phyloP scores from a whole-genome alignment of 2,113 vertebrate species.

The Nycticryphes semicollaris region DNA sequence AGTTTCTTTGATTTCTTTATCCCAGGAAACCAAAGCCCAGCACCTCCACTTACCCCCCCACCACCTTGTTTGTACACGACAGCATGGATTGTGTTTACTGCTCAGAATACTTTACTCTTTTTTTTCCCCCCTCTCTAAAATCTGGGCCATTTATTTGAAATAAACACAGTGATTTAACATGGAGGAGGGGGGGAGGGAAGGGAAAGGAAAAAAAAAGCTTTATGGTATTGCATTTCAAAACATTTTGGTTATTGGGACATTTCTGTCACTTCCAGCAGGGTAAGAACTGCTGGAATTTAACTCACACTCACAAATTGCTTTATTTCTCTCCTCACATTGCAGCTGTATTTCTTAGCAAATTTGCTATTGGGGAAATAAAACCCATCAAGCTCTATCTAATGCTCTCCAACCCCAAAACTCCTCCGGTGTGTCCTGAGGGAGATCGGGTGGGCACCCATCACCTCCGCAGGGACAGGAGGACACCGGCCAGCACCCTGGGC shows the following conservation, averaged over 20 bases:
- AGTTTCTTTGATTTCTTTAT: background rate
- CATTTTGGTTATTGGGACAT: constrained; percentile 29
- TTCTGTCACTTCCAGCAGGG: constrained; percentile 36
- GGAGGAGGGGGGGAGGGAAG: fast-evolving
- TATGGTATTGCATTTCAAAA: constrained; percentile 20
- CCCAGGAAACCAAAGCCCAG: background rate
- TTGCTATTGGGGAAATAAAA: background rate
- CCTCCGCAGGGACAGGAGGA: background rate
- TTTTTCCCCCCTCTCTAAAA: background rate
- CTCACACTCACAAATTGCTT: background rate
- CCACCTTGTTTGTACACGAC: fast-evolving
- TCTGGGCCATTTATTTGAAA: background rate
- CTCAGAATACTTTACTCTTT: background rate
- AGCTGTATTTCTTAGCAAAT: background rate
- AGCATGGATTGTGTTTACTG: background rate
- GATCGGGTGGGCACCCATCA: background rate
- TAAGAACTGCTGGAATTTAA: constrained; percentile 34
- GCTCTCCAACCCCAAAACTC: background rate
- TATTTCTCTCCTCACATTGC: background rate
- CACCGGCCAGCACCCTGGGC: fast-evolving
- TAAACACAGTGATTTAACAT: constrained; percentile 14
- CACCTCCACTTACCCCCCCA: fast-evolving
- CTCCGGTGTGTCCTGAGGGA: background rate
- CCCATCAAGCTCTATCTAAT: background rate
- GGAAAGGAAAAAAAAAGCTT: background rate